Conservation (phyloP, 2,888 invertebrate genomes). For the Drosophila testacea region DNA sequence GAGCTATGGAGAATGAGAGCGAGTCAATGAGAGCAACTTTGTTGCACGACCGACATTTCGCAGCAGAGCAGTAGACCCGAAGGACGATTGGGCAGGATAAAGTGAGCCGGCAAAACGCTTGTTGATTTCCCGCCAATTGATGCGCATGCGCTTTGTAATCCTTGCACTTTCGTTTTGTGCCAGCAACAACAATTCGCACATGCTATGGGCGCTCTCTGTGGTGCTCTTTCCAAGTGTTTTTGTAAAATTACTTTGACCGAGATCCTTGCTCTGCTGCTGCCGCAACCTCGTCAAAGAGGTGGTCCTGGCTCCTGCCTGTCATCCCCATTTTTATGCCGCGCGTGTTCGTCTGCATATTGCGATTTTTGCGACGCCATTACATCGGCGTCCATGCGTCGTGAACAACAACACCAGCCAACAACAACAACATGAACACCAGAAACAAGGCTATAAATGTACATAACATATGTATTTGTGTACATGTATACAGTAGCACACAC, state of each 20-base stretch:
- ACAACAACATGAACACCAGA: constrained; percentile 28
- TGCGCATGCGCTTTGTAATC: constrained; percentile 76
- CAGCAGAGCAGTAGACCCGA: constrained; percentile 40
- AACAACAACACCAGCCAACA: constrained; percentile 21
- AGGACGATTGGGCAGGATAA: constrained; percentile 40
- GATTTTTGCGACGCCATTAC: constrained; percentile 74
- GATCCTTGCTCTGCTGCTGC: constrained; percentile 58
- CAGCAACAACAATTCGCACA: constrained; percentile 17
- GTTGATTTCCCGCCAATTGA: constrained; percentile 69
- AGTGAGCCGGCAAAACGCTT: constrained; percentile 44
- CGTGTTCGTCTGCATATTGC: constrained; percentile 19
- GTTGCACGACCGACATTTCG: constrained; percentile 80
- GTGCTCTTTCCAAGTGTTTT: constrained; percentile 64
- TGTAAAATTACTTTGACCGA: constrained; percentile 85
- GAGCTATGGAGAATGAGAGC: constrained; percentile 16
- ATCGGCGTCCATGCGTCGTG: constrained; percentile 45
- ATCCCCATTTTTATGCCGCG: constrained; percentile 22
- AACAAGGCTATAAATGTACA: constrained; percentile 4
- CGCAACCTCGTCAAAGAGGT: background rate
- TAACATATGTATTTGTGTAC: constrained; percentile 22
- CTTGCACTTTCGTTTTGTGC: constrained; percentile 82
- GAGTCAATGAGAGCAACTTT: constrained; percentile 72
- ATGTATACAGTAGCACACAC: constrained; percentile 15
- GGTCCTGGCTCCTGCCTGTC: constrained; percentile 6
- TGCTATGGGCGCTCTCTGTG: constrained; percentile 32